Base-by-base conservation (phyloP, 2,888 invertebrate species). In the Laspeyria flexula region DNA sequence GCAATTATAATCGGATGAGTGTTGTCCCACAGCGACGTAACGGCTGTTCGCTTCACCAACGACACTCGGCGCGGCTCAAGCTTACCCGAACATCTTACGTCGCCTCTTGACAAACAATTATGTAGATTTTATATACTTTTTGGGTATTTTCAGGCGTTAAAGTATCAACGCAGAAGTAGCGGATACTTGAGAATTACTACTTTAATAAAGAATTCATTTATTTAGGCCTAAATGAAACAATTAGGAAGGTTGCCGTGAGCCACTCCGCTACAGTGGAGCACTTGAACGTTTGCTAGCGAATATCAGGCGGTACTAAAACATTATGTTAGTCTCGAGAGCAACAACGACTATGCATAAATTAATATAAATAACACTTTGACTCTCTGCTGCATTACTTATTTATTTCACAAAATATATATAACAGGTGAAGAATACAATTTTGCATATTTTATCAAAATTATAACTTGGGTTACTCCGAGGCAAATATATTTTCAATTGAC, bases 81-180 rank as follows among this genome's bases (percentile, higher is more conserved):
- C 63, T 59, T 52, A 55, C 60, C 57, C 62, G 53, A 68, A 63
- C 52, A 55, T 57, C 63, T 63, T 54, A 56, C 58, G 52, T 43
- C 46, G 66, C 47, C 60, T 54, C 63, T 63, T 60, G 59, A 63
- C 63, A 66, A 70, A 70, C 70, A 69, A 69, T 69, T 69, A 69
- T 69, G 68, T 66, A 69, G 56, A 69, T 69, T 70, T 69, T 59
- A 69, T 65, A 59, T 48, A 66, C 59, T 70, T 60, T 49, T 54
- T 38, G 53, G 58, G 12, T 50, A 57, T 43, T 61, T 59, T 52
- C 16, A 43, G 49, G 56, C 40, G 54, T 48, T 59, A 48, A 54
- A 59, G 56, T 65, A 49, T 53, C 35, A 56, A 54, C 42, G 13
- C 31, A 55, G 60, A 53, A 51, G 52, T 43, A 30, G 18, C 40